Conservation (phyloP, 2,113 vertebrate species). For the Sterrhoptilus dennistouni region DNA sequence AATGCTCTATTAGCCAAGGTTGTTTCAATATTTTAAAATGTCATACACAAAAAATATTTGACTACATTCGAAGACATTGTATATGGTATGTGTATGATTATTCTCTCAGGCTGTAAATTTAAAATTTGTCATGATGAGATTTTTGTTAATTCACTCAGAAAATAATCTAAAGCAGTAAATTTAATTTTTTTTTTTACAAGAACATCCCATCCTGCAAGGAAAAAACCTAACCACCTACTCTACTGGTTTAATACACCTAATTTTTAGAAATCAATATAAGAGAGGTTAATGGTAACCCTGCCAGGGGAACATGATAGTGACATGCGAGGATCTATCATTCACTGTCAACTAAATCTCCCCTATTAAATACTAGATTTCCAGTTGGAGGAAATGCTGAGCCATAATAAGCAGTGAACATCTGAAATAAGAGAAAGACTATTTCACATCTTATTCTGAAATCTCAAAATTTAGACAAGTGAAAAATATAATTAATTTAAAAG, state of each 20-base stretch:
- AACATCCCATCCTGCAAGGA: neutral
- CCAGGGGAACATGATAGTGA: neutral
- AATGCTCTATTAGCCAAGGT: neutral
- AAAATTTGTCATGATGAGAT: neutral
- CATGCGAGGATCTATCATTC: neutral
- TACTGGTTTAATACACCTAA: neutral
- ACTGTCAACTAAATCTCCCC: neutral
- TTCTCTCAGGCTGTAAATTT: neutral
- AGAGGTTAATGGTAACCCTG: neutral
- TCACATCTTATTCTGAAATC: neutral
- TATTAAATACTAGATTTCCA: neutral
- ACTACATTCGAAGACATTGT: neutral
- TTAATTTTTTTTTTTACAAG: neutral
- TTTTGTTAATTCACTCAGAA: neutral
- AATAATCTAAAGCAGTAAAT: neutral
- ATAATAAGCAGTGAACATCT: neutral
- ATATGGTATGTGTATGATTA: rapidly evolving
- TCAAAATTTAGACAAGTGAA: neutral
- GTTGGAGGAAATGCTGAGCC: neutral
- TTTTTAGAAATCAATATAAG: neutral
- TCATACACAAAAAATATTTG: neutral
- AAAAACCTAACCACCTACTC: rapidly evolving
- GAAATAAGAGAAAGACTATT: neutral
- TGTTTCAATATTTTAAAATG: neutral
- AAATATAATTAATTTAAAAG: neutral